Percentiles rank a stretch among this genome's conserved stretches.
Evolutionary conservation across 2,113 vertebrate species (phyloP).

Genomic region (Bettongia penicillata): DNA sequence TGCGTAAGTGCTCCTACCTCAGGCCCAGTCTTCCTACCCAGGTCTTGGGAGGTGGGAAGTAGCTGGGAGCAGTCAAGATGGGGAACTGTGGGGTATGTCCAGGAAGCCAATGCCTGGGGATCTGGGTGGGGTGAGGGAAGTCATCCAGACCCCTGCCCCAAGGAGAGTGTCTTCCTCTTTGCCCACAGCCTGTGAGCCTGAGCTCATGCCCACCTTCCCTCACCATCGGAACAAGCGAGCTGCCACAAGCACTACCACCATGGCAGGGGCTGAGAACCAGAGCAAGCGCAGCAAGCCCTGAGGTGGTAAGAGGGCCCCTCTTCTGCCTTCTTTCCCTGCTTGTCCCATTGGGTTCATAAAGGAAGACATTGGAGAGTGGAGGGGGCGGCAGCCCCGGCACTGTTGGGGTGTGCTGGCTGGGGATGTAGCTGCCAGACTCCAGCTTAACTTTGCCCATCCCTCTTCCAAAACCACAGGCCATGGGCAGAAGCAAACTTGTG

Average conservation of each 20-base stretch:
- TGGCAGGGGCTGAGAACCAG: constrained; percentile 64
- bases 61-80: background rate
- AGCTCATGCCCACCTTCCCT: constrained; percentile 98
- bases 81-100: background rate
- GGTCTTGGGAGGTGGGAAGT: accelerated
- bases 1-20: constrained; percentile 88
- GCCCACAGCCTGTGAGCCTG: constrained; percentile 91
- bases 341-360: background rate
- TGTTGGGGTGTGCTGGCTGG: background rate
- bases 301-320: constrained; percentile 45
- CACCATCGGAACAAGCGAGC: constrained; percentile 96
- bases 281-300: constrained; percentile 90
- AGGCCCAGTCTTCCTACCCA: background rate
- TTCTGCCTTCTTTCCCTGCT: background rate
- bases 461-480: background rate
- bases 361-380: background rate
- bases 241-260: accelerated
- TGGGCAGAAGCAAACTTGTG: background rate
- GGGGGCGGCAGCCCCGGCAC: background rate
- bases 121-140: accelerated
- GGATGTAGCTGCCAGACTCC: background rate
- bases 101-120: too few species aligned
- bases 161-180: background rate
- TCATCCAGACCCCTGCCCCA: accelerated
- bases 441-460: background rate